A percentile compares a stretch with the other conserved stretches of the same genome.
These are phyloP conservation scores for Chlamydotis undulata DNA, from an alignment of 2,113 vertebrate species.

Conservation along the genomic window DNA sequence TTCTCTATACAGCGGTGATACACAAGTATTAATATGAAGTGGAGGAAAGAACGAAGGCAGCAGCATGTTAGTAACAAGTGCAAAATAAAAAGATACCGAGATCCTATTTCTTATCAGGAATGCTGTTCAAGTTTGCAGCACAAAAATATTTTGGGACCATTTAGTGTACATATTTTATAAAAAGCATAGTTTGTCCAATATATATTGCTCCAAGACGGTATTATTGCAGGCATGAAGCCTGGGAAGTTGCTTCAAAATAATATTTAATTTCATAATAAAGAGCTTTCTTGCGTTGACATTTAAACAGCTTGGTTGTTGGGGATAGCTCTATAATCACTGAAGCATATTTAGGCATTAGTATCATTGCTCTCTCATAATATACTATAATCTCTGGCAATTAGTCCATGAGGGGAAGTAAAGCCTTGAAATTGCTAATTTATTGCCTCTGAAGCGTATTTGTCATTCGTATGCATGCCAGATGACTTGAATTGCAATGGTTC, in stretches of 20 bases:
- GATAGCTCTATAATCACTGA: constrained; percentile 70
- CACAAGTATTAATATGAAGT: neutral
- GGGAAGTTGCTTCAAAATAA: constrained; percentile 63
- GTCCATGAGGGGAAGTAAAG: constrained; percentile 74
- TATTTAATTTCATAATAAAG: constrained; percentile 73
- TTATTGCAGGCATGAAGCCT: constrained; percentile 37
- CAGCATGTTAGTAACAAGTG: neutral
- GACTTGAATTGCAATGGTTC: constrained; percentile 20
- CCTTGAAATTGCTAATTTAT: constrained; percentile 73
- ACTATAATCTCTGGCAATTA: constrained; percentile 76
- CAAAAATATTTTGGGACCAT: neutral
- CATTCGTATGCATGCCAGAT: constrained; percentile 32
- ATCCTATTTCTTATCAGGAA: neutral
- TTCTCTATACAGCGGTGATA: neutral
- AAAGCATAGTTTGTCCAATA: neutral
- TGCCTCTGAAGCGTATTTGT: constrained; percentile 68
- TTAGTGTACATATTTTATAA: neutral
- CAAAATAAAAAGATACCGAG: neutral
- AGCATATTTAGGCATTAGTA: constrained; percentile 77
- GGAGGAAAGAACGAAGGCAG: neutral
- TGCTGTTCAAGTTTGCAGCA: neutral
- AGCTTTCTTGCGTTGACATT: constrained; percentile 72
- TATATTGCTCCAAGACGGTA: constrained; percentile 14
- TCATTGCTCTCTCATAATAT: constrained; percentile 73
- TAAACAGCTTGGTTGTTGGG: constrained; percentile 72